Base-by-base conservation (phyloP, 37 sponge, comb jelly and placozoan genomes). In the Oopsacas minuta region DNA sequence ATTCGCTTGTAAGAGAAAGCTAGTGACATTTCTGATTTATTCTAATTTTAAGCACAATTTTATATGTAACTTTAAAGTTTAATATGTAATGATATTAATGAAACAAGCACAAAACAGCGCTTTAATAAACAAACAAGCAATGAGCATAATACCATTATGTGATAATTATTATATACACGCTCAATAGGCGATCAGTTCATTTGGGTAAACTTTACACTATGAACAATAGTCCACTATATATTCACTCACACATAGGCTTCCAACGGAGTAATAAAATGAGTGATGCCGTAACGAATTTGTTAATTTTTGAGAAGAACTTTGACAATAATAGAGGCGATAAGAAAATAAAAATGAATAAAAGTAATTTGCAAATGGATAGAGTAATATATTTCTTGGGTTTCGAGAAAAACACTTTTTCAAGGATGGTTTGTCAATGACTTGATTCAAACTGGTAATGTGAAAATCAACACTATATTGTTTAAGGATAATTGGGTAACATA, bases 341-440 rank as follows among this genome's bases (percentile, higher is more conserved):
- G 75, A 61, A 42, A 42, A 42, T 42, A 42, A 42, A 42, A n/a
- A n/a, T n/a, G n/a, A n/a, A n/a, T n/a, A n/a, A n/a, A 61, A 61
- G 75, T 10, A 12, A 61, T 3, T 20, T 61, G 28, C 7, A n/a
- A 61, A 25, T 61, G 75, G 28, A 61, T 61, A 12, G 75, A 34
- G 75, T 20, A 3, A 61, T n/a, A 61, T 25, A 61, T n/a, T 25
- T 61, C 3, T 3, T n/a, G 28, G 75, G 75, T 32, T 61, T 61
- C 75, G 5, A 7, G 7, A 61, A 61, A 61, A 61, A 25, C 7
- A 7, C 20, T 3, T 25, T n/a, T 61, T 61, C 75, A 32, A 12
- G 12, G 5, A 61, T 61, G 75, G 75, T 3, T 25, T 10, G 20
- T 25, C 22, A 3, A 61, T 61, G 75, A 61, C 75, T 61, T 61